Base-by-base conservation (phyloP, 92 coral and sea anemone genomes). In the Diadumene lineata region DNA sequence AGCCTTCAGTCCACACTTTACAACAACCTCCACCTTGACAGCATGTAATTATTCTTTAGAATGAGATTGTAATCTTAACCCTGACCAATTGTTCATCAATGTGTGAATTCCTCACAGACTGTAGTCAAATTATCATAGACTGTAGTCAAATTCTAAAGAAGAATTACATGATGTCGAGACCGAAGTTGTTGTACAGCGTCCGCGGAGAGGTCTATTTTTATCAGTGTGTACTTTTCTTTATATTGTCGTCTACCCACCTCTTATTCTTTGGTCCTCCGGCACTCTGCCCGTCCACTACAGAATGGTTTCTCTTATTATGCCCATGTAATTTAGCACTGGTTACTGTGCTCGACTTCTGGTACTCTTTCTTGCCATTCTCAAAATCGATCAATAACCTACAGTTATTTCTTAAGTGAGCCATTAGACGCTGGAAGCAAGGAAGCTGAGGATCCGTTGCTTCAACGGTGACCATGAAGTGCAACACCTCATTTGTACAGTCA, bases 341-440 rank as follows among this genome's bases (percentile, higher is more conserved):
- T 13, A 11, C 72, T 11, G 65, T 22, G 10, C 29, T 27, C 9
- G 60, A 29, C 0, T 72, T 56, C 21, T 33, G 46, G 33, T 15
- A 23, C 30, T 75, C 62, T 25, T 55, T 76, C 43, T 66, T 65
- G 28, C 34, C 73, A 24, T 66, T 66, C 50, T 81, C 90, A 34
- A 67, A 31, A 32, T 64, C 85, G 19, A 70, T 79, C 74, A 82
- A 22, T 23, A 82, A 60, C 53, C 79, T 81, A 48, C 74, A 76
- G 44, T 77, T 83, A 58, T 81, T 87, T 29, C 87, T 76, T 1
- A 86, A 44, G 33, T 86, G 91, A 31, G 91, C 91, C 91, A 77
- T 86, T 10, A 86, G 79, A 25, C 87, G 77, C 65, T 86, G 91
- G 67, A 86, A 86, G 77, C 87, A 86, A 3, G 91, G 91, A 26